Base-by-base conservation (phyloP, 2,113 vertebrate species). In the Stegastes partitus region DNA sequence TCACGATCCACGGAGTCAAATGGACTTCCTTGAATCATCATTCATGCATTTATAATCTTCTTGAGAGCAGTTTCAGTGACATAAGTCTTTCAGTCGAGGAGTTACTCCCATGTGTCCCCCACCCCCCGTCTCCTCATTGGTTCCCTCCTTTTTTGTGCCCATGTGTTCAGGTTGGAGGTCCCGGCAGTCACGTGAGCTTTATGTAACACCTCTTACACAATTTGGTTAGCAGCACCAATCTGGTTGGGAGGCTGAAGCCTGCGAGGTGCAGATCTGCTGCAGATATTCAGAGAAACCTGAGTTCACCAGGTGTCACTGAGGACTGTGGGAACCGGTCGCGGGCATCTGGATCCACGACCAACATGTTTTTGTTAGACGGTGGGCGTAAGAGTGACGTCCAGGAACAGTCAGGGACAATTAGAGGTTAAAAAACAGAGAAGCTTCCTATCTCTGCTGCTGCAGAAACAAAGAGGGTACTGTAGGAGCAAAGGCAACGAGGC, bases 201-300 rank as follows among this genome's bases (percentile, higher is more conserved):
- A 90, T 68, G 58, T 87, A 91, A 92, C 49, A 45, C 6, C 55
- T 74, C 64, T 91, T 89, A 49, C 66, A 66, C 71, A 91, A 90
- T 77, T 51, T 49, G 58, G 16, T 39, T 55, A 56, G 67, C 25
- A 10, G 25, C 25, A 53, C 14, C n/a, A n/a, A 34, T 34, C 7
- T 9, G 31, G 39, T 87, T 79, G 70, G 21, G 69, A 49, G 21
- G 45, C 71, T 34, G 1, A 39, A 50, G 25, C 26, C 19, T 23
- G 47, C 54, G 22, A 59, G 74, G 28, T 25, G 18, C 49, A 23
- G 1, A 18, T 81, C 57, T 83, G 74, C 65, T 86, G 15, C 28
- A 70, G 28, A 45, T 21, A 77, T 45, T 85, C 82, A 31, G 61
- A 47, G 79, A 82, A 87, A 55, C 51, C 45, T 2, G 55, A 84